A percentile compares a stretch with the other conserved stretches of the same genome.
Evolutionary conservation across 2,113 vertebrate genomes (phyloP).

Genomic region (Grallaria varia): DNA sequence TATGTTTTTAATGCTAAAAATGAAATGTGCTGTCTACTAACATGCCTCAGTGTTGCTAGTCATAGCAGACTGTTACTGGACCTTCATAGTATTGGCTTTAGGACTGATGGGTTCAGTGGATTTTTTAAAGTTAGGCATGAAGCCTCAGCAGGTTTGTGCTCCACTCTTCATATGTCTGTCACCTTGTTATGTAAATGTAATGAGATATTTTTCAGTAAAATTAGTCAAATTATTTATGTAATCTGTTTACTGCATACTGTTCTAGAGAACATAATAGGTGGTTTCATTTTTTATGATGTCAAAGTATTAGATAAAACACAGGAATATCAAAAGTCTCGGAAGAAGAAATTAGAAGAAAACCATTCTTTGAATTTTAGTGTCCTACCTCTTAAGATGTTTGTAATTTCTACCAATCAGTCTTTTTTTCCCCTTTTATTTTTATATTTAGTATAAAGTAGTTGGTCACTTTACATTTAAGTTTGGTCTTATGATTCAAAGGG

Average conservation of each 20-base stretch:
- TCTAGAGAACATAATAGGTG: neutral
- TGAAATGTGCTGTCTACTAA: neutral
- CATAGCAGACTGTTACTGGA: neutral
- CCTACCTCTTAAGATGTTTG: neutral
- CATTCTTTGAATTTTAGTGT: neutral
- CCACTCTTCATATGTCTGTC: neutral
- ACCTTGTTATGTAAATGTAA: neutral
- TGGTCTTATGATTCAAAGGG: neutral
- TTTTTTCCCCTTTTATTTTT: neutral
- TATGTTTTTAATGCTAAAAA: neutral
- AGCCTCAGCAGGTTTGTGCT: neutral
- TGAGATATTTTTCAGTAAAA: neutral
- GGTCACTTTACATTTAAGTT: neutral
- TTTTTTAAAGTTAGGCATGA: neutral
- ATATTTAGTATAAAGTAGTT: neutral
- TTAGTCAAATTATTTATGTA: neutral
- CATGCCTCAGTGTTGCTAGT: neutral
- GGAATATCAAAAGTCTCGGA: neutral
- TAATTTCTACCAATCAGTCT: neutral
- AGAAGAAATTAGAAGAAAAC: neutral
- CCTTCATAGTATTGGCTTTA: neutral
- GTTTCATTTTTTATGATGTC: neutral
- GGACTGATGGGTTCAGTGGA: neutral
- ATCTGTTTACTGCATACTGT: neutral
- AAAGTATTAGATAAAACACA: neutral